Evolutionary conservation across 2,888 invertebrate genomes (phyloP).

Genomic region (Atrina japonica): DNA sequence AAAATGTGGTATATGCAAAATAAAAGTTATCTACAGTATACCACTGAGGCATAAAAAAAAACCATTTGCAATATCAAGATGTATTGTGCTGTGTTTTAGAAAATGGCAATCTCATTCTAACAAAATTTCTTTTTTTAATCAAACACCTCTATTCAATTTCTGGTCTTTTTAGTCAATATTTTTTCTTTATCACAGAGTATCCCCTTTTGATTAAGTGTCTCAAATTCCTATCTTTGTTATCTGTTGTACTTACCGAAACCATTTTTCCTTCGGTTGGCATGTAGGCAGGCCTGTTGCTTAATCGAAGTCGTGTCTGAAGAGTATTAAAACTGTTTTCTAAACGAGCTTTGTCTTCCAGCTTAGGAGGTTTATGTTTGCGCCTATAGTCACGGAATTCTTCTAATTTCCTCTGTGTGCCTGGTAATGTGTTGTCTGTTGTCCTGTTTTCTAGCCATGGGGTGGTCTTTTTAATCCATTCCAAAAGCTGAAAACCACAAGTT

Average conservation of each 20-base stretch:
- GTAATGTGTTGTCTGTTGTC: conserved; percentile 97
- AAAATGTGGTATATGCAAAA: too few relatives aligned
- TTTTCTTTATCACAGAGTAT: too few relatives aligned
- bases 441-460: conserved; percentile 87
- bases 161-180: too few relatives aligned
- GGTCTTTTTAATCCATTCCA: conserved; percentile 99
- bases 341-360: conserved; percentile 99
- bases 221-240: too few relatives aligned
- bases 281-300: conserved; percentile 99
- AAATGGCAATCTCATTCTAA: too few relatives aligned
- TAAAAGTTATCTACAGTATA: too few relatives aligned
- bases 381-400: conserved; percentile 99
- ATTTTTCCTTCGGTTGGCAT: conserved; percentile 99
- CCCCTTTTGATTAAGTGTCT: too few relatives aligned
- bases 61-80: too few relatives aligned
- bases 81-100: too few relatives aligned
- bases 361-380: conserved; percentile 99
- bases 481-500: conserved; percentile 88
- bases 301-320: conserved; percentile 97
- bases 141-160: too few relatives aligned
- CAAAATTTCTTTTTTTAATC: too few relatives aligned
- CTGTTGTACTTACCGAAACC: conserved; percentile 95
- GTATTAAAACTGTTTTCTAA: conserved; percentile 99
- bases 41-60: too few relatives aligned
- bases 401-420: conserved; percentile 97